Evolutionary conservation across 2,113 vertebrate genomes (phyloP), one percentile per base, ranked within the genome.

Genomic region (Hippoglossus stenolepis): DNA sequence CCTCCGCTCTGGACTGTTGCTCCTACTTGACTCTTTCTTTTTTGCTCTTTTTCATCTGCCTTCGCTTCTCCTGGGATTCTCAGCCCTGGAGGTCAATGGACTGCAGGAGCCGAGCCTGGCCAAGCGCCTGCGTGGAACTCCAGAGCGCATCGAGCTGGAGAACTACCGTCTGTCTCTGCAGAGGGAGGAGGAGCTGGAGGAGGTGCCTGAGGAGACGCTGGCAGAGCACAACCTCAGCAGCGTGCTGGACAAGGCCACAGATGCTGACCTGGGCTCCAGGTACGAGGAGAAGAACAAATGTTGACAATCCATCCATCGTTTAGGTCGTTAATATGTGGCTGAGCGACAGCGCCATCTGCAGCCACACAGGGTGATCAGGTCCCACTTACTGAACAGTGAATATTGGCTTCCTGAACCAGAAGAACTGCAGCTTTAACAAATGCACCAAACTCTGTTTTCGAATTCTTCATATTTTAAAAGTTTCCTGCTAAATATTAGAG

Each of bases 171-270:
- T 97, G 64, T 98, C 96, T 0, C 87, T 97, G 93, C 95, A 95
- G 86, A 94, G 85, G 31, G 97, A 97, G 0, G 97, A 97, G 73
- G 96, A 97, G 59, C 94, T 99, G 73, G 96, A 99, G 89, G 98
- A 99, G 86, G 98, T 99, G 1, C 97, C 98, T 0, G 98, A 99
- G 80, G 98, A 99, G 93, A 99, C 97, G 0, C 93, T 97, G 85
- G 97, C 98, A 0, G 97, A 99, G 66, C 98, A 99, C 88, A 99
- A 99, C 90, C 94, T 99, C 26, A 99, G 97, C 93, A 98, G 96
- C 0, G 96, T 97, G 56, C 89, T 99, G 88, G 97, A 98, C 94
- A 96, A 97, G 79, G 94, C 93, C 20, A 84, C 94, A 0, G 96
- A 96, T 2, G 95, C 94, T 7, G 97, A 97, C 58, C 67, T 92